Percentiles rank a stretch among this genome's conserved stretches.
Evolutionary conservation across 2,113 vertebrate species (phyloP).

Genomic region (Gracilinanus agilis): DNA sequence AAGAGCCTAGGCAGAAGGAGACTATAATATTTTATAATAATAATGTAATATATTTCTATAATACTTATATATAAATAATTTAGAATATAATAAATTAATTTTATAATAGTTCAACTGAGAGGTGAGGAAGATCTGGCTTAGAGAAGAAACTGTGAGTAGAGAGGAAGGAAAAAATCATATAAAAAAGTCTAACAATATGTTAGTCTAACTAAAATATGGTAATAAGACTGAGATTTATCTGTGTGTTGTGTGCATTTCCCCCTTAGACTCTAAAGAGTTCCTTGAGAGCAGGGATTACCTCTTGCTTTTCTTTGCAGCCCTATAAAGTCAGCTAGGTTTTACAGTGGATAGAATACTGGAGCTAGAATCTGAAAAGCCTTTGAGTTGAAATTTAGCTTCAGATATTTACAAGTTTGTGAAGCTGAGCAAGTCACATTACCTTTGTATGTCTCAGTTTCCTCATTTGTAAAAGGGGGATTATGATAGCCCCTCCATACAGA

Average conservation of each 20-base stretch:
- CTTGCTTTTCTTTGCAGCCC: no score
- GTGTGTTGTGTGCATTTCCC: neutral
- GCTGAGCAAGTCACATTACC: neutral
- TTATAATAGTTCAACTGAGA: neutral
- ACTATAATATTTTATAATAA: neutral
- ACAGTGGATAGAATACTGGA: no score
- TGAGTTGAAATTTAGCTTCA: neutral
- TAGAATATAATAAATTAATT: neutral
- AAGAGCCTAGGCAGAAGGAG: neutral
- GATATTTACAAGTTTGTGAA: neutral
- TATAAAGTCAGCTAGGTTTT: no score
- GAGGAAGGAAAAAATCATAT: neutral
- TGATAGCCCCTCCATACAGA: neutral
- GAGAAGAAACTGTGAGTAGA: neutral
- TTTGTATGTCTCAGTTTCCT: neutral
- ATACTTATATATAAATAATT: no score
- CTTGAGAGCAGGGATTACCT: no score
- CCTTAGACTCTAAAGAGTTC: no score
- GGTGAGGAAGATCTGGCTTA: neutral
- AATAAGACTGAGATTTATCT: neutral
- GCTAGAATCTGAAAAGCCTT: no score
- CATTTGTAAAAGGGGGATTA: neutral
- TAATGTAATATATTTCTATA: no score
- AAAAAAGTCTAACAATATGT: neutral
- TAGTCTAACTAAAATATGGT: neutral